phyloP scores from a whole-genome alignment of 2,797 vertebrate genomes.

The Sebastes baramenuke region DNA sequence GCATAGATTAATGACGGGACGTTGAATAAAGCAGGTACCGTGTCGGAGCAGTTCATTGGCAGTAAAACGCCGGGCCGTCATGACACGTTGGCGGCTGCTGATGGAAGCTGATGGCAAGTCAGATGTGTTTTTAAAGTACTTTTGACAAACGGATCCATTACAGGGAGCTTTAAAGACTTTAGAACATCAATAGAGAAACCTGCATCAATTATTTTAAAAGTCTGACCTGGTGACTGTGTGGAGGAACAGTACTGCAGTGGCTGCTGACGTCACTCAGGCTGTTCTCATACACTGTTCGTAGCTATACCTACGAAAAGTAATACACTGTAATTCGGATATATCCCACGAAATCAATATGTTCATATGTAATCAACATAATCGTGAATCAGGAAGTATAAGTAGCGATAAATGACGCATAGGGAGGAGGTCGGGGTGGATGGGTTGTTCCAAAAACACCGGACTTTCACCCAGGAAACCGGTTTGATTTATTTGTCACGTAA shows the following conservation, averaged over 20 bases:
- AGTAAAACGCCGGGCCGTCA: constrained; percentile 80
- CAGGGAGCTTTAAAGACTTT: constrained; percentile 15
- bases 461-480: no score
- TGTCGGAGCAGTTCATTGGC: constrained; percentile 79
- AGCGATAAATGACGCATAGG: no score
- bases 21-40: constrained; percentile 81
- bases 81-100: constrained; percentile 79
- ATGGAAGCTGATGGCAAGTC: constrained; percentile 74
- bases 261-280: neutral
- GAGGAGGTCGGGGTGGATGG: no score
- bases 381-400: no score
- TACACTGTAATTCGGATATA: no score
- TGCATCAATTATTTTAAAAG: constrained; percentile 18
- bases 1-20: constrained; percentile 89
- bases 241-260: neutral
- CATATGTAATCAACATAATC: no score
- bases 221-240: neutral
- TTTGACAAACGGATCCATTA: constrained; percentile 44
- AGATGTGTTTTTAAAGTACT: constrained; percentile 49
- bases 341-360: no score
- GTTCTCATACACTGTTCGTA: no score
- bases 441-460: no score
- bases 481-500: no score
- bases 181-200: neutral
- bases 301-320: no score